Base-by-base conservation (phyloP, 2,888 invertebrate species). In the Sminthurides aquaticus region DNA sequence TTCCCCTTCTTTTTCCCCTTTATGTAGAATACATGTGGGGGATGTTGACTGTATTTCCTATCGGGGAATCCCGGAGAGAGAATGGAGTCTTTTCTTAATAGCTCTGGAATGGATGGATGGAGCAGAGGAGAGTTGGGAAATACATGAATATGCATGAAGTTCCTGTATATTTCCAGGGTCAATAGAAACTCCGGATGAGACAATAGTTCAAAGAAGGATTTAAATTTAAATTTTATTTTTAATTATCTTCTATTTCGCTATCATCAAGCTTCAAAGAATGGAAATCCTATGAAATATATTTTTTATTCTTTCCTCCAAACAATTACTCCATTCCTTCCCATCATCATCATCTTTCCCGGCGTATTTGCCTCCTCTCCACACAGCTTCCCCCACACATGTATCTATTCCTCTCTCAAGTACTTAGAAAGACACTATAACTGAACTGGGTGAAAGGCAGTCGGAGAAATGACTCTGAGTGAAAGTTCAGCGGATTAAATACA, bases 101-200 rank as follows among this genome's bases (percentile, higher is more conserved):
- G 43, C 43, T 34, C 8, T 34, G 43, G 43, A 34, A 34, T 34
- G 43, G 43, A 34, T 34, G 43, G 43, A 34, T 34, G 43, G 43
- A 34, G n/a, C n/a, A n/a, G n/a, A n/a, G n/a, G n/a, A n/a, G n/a
- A n/a, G n/a, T 62, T 57, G 24, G 57, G 49, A 64, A 58, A 58
- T 58, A 63, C 27, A 64, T 64, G 64, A 58, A 64, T 64, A 64
- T 64, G 58, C 64, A 64, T 64, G 58, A 58, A 58, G 49, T 54
- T 49, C 48, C 49, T 60, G 57, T n/a, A 24, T 20, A 63, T 64
- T 49, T 64, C 29, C 64, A 64, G 64, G 64, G 64, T 62, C 49
- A 58, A 64, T 24, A 28, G 29, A 64, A 64, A 56, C 29, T 48
- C 43, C 43, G 43, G 43, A 34, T 34, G 43, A 34, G 43, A 34